phyloP scores from a whole-genome alignment of 2,113 vertebrate genomes.

The Brachyistius frenatus region DNA sequence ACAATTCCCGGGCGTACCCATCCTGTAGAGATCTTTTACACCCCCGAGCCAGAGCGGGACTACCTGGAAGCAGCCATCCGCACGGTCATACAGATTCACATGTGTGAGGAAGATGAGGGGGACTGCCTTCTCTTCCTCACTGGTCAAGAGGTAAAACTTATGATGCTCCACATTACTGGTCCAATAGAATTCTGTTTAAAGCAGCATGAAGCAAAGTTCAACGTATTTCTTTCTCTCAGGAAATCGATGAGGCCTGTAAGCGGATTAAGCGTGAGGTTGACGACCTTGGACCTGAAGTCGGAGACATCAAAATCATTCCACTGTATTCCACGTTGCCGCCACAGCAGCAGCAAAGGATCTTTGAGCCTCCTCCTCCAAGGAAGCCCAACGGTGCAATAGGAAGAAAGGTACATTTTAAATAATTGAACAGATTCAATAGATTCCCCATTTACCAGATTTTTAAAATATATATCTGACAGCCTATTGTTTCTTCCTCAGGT shows the following conservation, averaged over 20 bases:
- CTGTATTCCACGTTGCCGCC: constrained; percentile 98
- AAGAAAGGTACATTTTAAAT: constrained; percentile 90
- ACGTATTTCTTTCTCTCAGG: constrained; percentile 79
- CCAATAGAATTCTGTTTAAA: neutral
- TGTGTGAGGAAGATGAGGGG: constrained; percentile 99
- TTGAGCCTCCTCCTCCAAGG: constrained; percentile 96
- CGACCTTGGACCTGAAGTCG: constrained; percentile 97
- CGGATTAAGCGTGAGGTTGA: constrained; percentile 99
- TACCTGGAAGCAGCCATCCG: constrained; percentile 98
- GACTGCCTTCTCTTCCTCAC: constrained; percentile 97
- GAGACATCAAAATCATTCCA: constrained; percentile 99
- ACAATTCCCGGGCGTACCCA: constrained; percentile 98
- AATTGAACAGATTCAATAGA: too few relatives aligned
- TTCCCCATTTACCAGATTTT: too few relatives aligned
- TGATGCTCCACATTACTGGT: neutral
- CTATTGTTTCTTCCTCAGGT: constrained; percentile 85
- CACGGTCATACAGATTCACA: constrained; percentile 98
- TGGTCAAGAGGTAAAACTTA: constrained; percentile 92
- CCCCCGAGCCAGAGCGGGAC: constrained; percentile 97
- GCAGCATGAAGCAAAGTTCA: neutral
- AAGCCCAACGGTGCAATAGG: constrained; percentile 97
- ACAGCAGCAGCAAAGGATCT: constrained; percentile 98
- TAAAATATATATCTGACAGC: neutral
- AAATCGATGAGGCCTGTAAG: constrained; percentile 99
- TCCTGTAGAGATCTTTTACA: constrained; percentile 99